Percentiles rank a stretch among this genome's conserved stretches.
These are phyloP conservation scores for Canis aureus DNA, from an alignment of 2,113 vertebrate genomes.

Conservation along the genomic window DNA sequence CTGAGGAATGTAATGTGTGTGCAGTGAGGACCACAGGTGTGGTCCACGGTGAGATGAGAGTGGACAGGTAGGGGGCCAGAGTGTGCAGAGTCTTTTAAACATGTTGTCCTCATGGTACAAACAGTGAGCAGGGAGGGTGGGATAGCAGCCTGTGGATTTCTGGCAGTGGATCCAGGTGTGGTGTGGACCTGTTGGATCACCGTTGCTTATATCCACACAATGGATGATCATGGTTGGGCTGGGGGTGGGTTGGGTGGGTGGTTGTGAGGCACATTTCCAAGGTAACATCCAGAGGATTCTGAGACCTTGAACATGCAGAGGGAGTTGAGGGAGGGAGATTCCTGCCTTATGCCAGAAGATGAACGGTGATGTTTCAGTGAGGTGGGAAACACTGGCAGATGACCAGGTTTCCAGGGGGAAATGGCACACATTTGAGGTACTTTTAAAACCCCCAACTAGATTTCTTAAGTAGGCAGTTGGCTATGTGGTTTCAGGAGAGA, in stretches of 20 bases:
- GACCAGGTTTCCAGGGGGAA: not conserved
- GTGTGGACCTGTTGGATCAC: not conserved
- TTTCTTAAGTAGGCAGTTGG: not conserved
- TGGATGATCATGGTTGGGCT: too few relatives aligned
- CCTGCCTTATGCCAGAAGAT: not conserved
- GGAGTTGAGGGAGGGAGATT: not conserved
- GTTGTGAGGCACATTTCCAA: not conserved
- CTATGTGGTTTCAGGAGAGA: not conserved
- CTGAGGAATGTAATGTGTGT: not conserved
- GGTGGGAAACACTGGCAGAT: not conserved
- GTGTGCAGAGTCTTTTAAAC: not conserved
- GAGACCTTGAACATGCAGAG: not conserved
- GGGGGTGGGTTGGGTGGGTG: not conserved
- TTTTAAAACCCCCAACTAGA: not conserved
- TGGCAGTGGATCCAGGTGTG: not conserved
- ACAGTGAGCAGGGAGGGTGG: not conserved
- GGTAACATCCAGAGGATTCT: not conserved
- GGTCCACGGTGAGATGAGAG: not conserved
- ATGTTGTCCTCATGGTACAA: too few relatives aligned
- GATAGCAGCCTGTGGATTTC: not conserved
- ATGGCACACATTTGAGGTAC: not conserved
- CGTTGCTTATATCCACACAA: too few relatives aligned
- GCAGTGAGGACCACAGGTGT: accelerated
- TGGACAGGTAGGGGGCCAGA: not conserved
- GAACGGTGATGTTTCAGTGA: too few relatives aligned